phyloP scores from a whole-genome alignment of 1,140 invertebrate genomes.

The Mya arenaria region DNA sequence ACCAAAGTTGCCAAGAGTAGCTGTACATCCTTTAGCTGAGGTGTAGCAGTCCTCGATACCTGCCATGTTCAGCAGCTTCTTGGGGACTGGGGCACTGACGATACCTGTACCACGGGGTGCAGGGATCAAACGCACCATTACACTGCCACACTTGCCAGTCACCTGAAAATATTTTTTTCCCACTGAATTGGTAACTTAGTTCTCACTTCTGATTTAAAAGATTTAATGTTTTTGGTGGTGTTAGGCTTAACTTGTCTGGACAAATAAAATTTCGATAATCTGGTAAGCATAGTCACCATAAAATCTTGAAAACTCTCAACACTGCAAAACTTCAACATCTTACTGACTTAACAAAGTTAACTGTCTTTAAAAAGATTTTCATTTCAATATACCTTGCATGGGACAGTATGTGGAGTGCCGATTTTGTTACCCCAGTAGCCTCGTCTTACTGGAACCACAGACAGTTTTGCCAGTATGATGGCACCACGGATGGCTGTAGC shows the following conservation, averaged over 20 bases:
- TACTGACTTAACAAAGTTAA: no score
- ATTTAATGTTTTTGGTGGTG: no score
- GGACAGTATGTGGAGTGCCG: conserved; percentile 99
- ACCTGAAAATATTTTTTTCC: conserved; percentile 89
- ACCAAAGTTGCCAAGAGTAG: conserved; percentile 98
- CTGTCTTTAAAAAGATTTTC: no score
- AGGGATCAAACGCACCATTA: conserved; percentile 97
- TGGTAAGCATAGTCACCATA: no score
- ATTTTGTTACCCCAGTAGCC: conserved; percentile 99
- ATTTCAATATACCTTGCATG: conserved; percentile 99
- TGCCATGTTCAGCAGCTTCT: conserved; percentile 99
- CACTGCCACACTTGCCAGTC: conserved; percentile 99
- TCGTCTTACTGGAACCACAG: conserved; percentile 98
- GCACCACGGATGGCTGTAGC: conserved; percentile 99
- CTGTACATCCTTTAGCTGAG: conserved; percentile 96
- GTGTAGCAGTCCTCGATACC: conserved; percentile 99
- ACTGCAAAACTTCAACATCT: no score
- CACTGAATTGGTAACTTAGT: no score
- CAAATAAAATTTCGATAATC: no score
- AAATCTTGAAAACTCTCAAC: no score
- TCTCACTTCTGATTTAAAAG: no score
- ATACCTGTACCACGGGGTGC: conserved; percentile 99
- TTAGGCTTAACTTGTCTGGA: no score
- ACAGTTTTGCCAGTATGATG: conserved; percentile 98
- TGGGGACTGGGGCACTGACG: conserved; percentile 99